Evolutionary conservation across 2,113 vertebrate species (phyloP).

Genomic region (Saccopteryx bilineata): DNA sequence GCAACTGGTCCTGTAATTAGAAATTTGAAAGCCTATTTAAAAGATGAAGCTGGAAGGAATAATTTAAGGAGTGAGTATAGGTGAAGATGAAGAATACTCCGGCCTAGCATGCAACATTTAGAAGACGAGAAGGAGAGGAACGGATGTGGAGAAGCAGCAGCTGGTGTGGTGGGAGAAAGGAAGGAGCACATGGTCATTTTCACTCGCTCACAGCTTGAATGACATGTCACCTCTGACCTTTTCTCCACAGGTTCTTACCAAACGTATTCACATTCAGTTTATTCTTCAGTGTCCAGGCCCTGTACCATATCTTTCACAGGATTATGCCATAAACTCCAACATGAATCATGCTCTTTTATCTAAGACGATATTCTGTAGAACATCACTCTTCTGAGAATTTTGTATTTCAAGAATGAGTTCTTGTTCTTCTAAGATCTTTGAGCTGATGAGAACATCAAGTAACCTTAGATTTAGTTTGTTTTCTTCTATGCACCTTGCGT

Average conservation of each 20-base stretch:
- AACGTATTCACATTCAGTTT: background rate
- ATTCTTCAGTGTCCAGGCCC: background rate
- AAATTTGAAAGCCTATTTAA: background rate
- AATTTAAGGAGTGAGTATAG: background rate
- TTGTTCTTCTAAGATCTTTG: conserved; percentile 10
- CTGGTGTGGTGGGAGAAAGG: too few relatives aligned
- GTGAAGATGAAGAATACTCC: too few relatives aligned
- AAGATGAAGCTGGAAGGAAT: background rate
- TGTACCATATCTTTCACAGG: background rate
- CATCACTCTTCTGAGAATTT: background rate
- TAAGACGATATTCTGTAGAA: background rate
- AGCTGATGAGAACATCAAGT: background rate
- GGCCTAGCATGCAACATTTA: background rate
- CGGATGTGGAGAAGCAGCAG: background rate
- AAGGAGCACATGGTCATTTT: background rate
- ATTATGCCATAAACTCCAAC: background rate
- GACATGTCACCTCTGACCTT: background rate
- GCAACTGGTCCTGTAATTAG: background rate
- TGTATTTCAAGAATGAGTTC: background rate
- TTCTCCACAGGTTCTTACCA: background rate
- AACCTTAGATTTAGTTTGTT: background rate
- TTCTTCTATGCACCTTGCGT: background rate
- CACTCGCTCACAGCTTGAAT: background rate
- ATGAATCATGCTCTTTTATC: background rate
- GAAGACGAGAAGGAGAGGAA: background rate